Base-by-base conservation (phyloP, 2,888 invertebrate species). In the Glaucopsyche alexis region DNA sequence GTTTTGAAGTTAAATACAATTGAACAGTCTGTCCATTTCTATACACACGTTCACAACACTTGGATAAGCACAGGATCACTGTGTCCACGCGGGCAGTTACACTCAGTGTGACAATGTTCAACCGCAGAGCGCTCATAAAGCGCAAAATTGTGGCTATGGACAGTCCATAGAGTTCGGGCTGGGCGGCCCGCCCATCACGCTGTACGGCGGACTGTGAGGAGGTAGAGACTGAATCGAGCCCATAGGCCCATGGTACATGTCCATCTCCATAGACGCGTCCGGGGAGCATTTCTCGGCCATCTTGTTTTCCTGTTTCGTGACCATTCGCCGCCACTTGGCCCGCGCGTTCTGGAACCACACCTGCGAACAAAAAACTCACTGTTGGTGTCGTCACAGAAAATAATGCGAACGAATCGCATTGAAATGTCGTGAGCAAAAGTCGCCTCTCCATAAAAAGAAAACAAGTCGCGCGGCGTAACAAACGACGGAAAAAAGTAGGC, bases 261-360 rank as follows among this genome's bases (percentile, higher is more conserved):
- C 95, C 93, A 95, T 90, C 84, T 95, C 95, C 81, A 95, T 85
- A 72, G 95, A 94, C 0, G 93, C 93, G 79, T 94, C 94, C 79
- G 95, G 95, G 19, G 95, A 95, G 83, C 95, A 95, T 82, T 96
- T 96, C 82, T 96, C 96, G 78, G 94, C 94, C 88, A 93, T 89
- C 83, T 96, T 96, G 86, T 95, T 95, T 84, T 96, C 96, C 83
- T 96, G 96, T 84, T 96, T 96, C 80, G 96, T 93, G 88, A 97
- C 95, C 95, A 97, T 96, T 79, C 98, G 95, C 82, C 98, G 95
- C 96, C 97, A 98, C 93, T 98, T 98, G 79, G 98, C 98, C 55
- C 98, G 94, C 45, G 98, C 98, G 87, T 98, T 98, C 92, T 98
- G 98, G 92, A 98, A 98, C 98, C 98, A 98, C 74, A 98, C 98